Conservation (phyloP, 2,888 invertebrate genomes). For the Blastobasis adustella region DNA sequence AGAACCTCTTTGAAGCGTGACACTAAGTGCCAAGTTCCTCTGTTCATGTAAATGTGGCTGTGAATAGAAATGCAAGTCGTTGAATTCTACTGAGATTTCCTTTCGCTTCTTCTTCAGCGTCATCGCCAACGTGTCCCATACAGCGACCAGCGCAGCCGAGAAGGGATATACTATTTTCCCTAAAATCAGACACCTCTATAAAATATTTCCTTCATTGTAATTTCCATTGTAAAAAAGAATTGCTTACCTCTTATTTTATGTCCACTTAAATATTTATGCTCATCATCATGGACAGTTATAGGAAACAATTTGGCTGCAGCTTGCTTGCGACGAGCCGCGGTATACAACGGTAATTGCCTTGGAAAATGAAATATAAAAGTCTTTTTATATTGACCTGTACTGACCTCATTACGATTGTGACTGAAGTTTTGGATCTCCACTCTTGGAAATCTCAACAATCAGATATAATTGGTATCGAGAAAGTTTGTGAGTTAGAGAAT, state of each 20-base stretch:
- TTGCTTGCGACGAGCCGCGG: constrained; percentile 21
- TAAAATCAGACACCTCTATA: constrained; percentile 15
- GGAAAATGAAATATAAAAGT: too few species aligned
- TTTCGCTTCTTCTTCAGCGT: constrained; percentile 68
- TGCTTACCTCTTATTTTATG: constrained; percentile 36
- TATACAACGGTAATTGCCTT: constrained; percentile 34
- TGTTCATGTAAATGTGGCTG: constrained; percentile 75
- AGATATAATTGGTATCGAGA: too few species aligned
- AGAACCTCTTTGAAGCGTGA: constrained; percentile 76
- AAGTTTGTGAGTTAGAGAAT: too few species aligned
- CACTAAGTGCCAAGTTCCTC: constrained; percentile 63
- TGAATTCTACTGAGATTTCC: constrained; percentile 80
- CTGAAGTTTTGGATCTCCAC: too few species aligned
- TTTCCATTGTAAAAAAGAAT: background rate
- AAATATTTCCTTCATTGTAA: background rate
- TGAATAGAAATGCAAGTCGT: constrained; percentile 74
- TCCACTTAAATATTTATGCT: constrained; percentile 34
- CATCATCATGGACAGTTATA: constrained; percentile 35
- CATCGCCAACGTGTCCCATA: constrained; percentile 82
- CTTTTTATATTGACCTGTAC: too few species aligned
- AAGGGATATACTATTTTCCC: constrained; percentile 84
- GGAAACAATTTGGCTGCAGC: constrained; percentile 29
- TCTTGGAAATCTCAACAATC: too few species aligned
- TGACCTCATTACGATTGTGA: too few species aligned
- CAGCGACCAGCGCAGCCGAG: constrained; percentile 80